phyloP scores from a whole-genome alignment of 2,888 invertebrate genomes.

The Andrena chrysosceles region DNA sequence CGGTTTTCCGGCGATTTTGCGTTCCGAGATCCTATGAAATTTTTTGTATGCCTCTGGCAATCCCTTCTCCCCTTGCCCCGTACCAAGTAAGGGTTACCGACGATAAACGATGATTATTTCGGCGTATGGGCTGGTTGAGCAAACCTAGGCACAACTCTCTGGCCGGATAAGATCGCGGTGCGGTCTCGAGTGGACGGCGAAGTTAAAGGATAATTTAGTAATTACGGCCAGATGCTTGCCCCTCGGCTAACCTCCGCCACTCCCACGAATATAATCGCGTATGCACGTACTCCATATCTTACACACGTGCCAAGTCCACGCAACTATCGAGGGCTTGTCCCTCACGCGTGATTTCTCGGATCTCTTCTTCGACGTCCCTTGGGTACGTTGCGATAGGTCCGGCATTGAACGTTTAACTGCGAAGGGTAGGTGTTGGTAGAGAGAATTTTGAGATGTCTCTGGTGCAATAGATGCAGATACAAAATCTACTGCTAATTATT shows the following conservation, averaged over 20 bases:
- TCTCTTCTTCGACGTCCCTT: neutral
- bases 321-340: neutral
- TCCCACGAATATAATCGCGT: conserved; percentile 64
- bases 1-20: conserved; percentile 49
- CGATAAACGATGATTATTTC: conserved; percentile 73
- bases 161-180: conserved; percentile 75
- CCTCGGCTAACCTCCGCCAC: conserved; percentile 72
- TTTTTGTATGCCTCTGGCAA: conserved; percentile 12
- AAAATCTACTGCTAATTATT: neutral
- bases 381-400: neutral
- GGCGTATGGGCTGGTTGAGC: conserved; percentile 59
- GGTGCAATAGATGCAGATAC: too few relatives aligned
- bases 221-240: conserved; percentile 83
- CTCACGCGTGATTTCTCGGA: neutral
- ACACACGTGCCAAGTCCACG: conserved; percentile 33
- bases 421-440: neutral
- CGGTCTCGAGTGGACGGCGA: conserved; percentile 74
- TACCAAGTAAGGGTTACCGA: conserved; percentile 39
- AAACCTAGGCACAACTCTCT: conserved; percentile 70
- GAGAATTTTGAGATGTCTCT: neutral
- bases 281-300: conserved; percentile 20
- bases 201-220: conserved; percentile 83
- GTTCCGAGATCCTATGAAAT: conserved; percentile 32
- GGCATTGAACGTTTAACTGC: neutral
- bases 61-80: conserved; percentile 8